Percentiles rank a stretch among this genome's conserved stretches.
Evolutionary conservation across 2,888 invertebrate genomes (phyloP).

Genomic region (Brenthis ino): DNA sequence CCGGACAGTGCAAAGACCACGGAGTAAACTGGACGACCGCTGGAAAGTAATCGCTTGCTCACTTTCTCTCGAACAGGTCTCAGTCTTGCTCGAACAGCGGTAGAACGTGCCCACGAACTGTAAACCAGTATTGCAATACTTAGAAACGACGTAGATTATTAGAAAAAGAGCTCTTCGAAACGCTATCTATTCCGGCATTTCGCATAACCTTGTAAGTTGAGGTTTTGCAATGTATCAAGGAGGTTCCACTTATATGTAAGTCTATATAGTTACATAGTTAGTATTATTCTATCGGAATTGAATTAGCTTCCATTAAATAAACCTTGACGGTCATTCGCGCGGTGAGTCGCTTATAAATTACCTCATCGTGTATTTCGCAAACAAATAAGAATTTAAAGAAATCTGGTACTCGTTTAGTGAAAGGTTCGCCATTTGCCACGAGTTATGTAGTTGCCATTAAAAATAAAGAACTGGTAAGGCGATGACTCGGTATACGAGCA

Average conservation of each 20-base stretch:
- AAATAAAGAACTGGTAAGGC: constrained; percentile 70
- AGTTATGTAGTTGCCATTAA: constrained; percentile 63
- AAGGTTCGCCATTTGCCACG: constrained; percentile 65
- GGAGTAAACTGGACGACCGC: constrained; percentile 56
- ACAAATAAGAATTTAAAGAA: constrained; percentile 39
- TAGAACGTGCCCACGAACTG: constrained; percentile 46
- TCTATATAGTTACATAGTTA: constrained; percentile 10
- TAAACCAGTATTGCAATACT: constrained; percentile 19
- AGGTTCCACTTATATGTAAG: constrained; percentile 26
- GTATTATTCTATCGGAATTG: neutral
- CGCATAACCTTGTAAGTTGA: constrained; percentile 44
- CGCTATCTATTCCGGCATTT: constrained; percentile 35
- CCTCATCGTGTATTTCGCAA: constrained; percentile 14
- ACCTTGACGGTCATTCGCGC: neutral
- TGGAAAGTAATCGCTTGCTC: constrained; percentile 73
- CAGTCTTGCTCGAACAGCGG: constrained; percentile 45
- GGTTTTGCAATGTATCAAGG: constrained; percentile 47
- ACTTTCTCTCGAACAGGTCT: constrained; percentile 76
- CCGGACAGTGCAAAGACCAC: constrained; percentile 44
- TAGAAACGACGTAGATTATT: constrained; percentile 31
- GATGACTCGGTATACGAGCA: constrained; percentile 72
- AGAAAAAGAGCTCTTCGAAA: constrained; percentile 30
- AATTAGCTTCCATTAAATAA: neutral
- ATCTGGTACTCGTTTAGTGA: constrained; percentile 55
- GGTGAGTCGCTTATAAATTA: too few species aligned